Percentiles rank a stretch among this genome's conserved stretches.
phyloP scores from a whole-genome alignment of 1,140 invertebrate species.

The Temnothorax curvispinosus region DNA sequence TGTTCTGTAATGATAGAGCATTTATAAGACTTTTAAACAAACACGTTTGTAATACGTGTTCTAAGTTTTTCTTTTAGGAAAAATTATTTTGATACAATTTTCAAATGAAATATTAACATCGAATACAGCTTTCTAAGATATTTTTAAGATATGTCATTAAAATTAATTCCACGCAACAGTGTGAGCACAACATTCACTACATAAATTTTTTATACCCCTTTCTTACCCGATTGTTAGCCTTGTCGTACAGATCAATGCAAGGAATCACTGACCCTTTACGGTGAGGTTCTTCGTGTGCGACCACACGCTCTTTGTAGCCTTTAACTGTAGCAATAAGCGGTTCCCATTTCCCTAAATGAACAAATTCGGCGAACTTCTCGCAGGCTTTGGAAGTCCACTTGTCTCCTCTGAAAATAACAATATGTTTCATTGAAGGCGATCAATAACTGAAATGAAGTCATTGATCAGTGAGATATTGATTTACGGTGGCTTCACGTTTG shows the following conservation, averaged over 20 bases:
- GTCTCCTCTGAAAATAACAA: constrained; percentile 71
- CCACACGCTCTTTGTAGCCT: constrained; percentile 87
- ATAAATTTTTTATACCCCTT: neutral
- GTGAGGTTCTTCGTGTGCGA: constrained; percentile 45
- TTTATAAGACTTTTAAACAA: neutral
- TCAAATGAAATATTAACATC: neutral
- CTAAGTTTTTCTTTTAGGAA: neutral
- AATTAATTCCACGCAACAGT: neutral
- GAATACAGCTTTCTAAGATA: neutral
- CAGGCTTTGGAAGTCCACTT: constrained; percentile 85
- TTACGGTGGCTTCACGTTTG: constrained; percentile 88
- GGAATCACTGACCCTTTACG: constrained; percentile 75
- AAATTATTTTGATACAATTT: neutral
- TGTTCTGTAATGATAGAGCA: constrained; percentile 60
- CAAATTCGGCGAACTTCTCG: constrained; percentile 86
- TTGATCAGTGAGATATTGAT: constrained; percentile 56
- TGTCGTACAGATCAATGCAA: constrained; percentile 75
- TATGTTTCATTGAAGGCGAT: neutral
- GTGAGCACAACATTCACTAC: too few relatives aligned
- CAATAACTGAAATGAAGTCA: neutral
- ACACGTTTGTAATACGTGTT: neutral
- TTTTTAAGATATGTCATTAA: neutral
- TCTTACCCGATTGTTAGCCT: constrained; percentile 69
- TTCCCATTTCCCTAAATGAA: constrained; percentile 89
- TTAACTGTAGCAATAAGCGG: constrained; percentile 89